Evolutionary conservation across 2,888 invertebrate species (phyloP), one percentile per base, ranked within the genome.

Genomic region (Oxyteleia sp.): DNA sequence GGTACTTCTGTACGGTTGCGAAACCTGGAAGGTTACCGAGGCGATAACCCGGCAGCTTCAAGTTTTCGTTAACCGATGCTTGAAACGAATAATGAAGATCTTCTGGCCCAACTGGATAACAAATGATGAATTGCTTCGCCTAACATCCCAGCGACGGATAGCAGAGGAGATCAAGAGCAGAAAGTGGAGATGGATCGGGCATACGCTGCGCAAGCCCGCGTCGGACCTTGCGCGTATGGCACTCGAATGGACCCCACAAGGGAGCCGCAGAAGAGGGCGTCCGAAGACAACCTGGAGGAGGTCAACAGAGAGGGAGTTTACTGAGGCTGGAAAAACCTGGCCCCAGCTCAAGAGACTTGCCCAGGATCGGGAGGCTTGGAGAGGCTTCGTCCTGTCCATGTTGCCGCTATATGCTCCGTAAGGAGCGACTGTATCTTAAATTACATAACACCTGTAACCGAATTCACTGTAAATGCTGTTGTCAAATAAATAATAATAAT

Each of bases 81-180:
- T 59, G 16, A 7, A 16, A 2, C 47, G 47, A 0, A 63, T 47
- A n/a, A 13, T 3, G 5, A 63, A 61, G 20, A 63, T 63, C 26
- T 61, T 61, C 11, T 61, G 59, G 59, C 26, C 43, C 20, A 43
- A 61, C n/a, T 43, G 43, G 26, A 61, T 61, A 0, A 43, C 59
- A 3, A 61, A 43, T 11, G 59, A 26, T 4, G 55, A 61, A 0
- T 43, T 43, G 26, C 59, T 26, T 11, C 26, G n/a, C 2, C 5
- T 2, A 1, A 11, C 26, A 13, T 10, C 4, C 7, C 59, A 61
- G 5, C 38, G 2, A 2, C 11, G 4, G 2, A 38, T 38, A 3
- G 38, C 38, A 3, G n/a, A 2, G 1, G 11, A 38, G 13, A 38
- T 38, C 1, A 38, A 38, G n/a, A 38, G 11, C n/a, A 11, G 38